Conservation (phyloP, 2,797 vertebrate genomes). For the Melanotaenia pygmaea region DNA sequence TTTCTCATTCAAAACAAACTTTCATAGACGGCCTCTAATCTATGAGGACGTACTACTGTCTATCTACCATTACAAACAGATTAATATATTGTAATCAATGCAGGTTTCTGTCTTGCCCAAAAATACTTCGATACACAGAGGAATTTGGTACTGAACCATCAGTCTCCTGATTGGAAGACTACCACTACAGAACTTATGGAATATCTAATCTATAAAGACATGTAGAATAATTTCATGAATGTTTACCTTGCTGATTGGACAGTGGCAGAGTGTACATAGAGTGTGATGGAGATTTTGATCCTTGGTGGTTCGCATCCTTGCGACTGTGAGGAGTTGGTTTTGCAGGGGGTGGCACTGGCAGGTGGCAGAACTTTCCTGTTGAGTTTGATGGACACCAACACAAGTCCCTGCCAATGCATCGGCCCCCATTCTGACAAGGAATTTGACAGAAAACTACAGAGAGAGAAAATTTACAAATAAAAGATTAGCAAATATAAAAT, state of each 20-base stretch:
- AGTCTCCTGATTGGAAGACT: background rate
- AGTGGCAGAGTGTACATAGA: slow-evolving; percentile 92
- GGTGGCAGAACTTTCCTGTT: slow-evolving; percentile 95
- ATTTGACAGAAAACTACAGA: slow-evolving; percentile 94
- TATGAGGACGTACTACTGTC: background rate
- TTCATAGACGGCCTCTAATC: no score
- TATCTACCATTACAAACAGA: background rate
- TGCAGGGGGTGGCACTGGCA: slow-evolving; percentile 79
- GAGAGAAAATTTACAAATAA: slow-evolving; percentile 27
- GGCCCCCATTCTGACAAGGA: slow-evolving; percentile 93
- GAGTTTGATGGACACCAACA: slow-evolving; percentile 95
- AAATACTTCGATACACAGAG: background rate
- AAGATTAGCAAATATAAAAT: slow-evolving; percentile 29
- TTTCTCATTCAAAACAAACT: background rate
- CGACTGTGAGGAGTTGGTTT: slow-evolving; percentile 69
- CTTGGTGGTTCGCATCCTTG: slow-evolving; percentile 57
- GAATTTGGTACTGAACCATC: background rate
- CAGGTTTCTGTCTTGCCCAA: background rate
- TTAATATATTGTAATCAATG: background rate
- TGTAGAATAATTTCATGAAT: background rate
- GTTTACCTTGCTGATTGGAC: slow-evolving; percentile 93
- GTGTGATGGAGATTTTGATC: slow-evolving; percentile 79
- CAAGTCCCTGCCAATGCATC: slow-evolving; percentile 90
- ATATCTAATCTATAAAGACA: background rate
- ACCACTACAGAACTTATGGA: background rate